Percentiles rank a stretch among this genome's conserved stretches.
Evolutionary conservation across 2,888 invertebrate genomes (phyloP).

Genomic region (Lymantria dispar): DNA sequence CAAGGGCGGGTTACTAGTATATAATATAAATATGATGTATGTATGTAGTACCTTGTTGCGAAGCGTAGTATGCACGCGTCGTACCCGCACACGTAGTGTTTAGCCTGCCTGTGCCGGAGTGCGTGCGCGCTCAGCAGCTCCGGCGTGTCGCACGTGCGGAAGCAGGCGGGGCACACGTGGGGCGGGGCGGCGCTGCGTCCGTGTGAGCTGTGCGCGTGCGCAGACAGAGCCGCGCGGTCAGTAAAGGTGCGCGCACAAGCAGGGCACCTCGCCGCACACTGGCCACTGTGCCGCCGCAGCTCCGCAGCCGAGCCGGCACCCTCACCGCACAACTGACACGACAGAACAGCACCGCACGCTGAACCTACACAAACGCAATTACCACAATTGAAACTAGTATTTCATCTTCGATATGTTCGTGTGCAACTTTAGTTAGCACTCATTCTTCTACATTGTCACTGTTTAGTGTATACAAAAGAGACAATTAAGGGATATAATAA

Average conservation of each 20-base stretch:
- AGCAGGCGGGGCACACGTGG: constrained; percentile 52
- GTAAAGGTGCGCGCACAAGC: constrained; percentile 17
- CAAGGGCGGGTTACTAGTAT: too few relatives aligned
- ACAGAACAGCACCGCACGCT: constrained; percentile 22
- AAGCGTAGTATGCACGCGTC: constrained; percentile 70
- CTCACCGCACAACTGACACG: constrained; percentile 16
- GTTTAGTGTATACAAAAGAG: too few relatives aligned
- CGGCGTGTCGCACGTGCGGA: constrained; percentile 32
- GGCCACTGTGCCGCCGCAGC: constrained; percentile 27
- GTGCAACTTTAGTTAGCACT: too few relatives aligned
- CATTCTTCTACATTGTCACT: too few relatives aligned
- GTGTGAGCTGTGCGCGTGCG: constrained; percentile 37
- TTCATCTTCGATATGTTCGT: too few relatives aligned
- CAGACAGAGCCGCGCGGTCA: constrained; percentile 35
- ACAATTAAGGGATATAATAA: too few relatives aligned
- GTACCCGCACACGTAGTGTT: constrained; percentile 70
- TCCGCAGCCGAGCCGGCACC: constrained; percentile 10
- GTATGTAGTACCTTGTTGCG: constrained; percentile 45
- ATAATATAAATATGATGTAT: too few relatives aligned
- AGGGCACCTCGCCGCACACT: constrained; percentile 33
- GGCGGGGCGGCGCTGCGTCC: constrained; percentile 28
- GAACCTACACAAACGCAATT: constrained; percentile 1
- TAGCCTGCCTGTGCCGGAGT: constrained; percentile 57
- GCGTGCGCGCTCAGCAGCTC: constrained; percentile 53
- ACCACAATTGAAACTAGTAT: too few relatives aligned